Base-by-base conservation (phyloP, 1,140 invertebrate genomes). In the Bombus huntii region DNA sequence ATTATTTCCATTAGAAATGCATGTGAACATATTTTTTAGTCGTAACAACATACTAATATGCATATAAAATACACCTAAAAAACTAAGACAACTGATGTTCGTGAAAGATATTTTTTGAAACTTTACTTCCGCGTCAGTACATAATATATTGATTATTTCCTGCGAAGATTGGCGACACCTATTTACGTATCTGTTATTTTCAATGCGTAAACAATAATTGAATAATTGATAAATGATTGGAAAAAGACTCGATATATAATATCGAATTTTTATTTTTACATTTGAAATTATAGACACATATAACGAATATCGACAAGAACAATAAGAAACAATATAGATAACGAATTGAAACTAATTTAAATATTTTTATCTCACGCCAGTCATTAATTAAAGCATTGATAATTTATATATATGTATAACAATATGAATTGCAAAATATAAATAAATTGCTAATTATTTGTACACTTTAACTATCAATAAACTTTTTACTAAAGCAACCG, bases 81-180 rank as follows among this genome's bases (percentile, higher is more conserved):
- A 42, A n/a, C 18, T 42, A 72, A 2, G 2, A 72, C 18, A 53
- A 12, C 0, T 70, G 10, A 0, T 44, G 2, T 25, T 44, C 4
- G 1, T 25, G 12, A 59, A 57, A 57, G 13, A 25, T 34, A 42
- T 57, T 28, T 72, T 12, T 25, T 1, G 28, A 62, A 73, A 73
- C 1, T 59, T 28, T 18, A 28, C 31, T 72, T 62, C 22, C 25
- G 18, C 34, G 12, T 47, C 10, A 22, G 3, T 59, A 37, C 37
- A 47, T 57, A 28, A 22, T 59, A n/a, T 81, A 81, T 81, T 72
- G 79, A 81, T 81, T 72, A 59, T 15, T 53, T 57, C 2, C 34
- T 39, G 4, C 4, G 39, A 18, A 31, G 28, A 72, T 53, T 22
- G 47, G 5, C 2, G 18, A 5, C 2, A 22, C 6, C 5, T 81